Base-by-base conservation (phyloP, 2,888 invertebrate species). In the Eupelmus urozonus region DNA sequence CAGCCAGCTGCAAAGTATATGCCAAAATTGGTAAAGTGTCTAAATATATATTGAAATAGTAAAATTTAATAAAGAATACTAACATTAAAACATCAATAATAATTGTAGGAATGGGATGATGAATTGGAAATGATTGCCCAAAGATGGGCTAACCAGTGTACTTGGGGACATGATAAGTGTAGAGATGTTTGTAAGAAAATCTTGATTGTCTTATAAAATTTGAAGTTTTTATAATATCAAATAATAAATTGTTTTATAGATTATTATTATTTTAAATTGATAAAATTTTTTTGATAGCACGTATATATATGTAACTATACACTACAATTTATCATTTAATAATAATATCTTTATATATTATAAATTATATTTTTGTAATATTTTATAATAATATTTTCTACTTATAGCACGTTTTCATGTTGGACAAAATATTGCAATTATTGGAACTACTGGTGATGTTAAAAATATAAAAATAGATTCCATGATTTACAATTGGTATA, bases 61-160 rank as follows among this genome's bases (percentile, higher is more conserved):
- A 2, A 25, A 55, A 25, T 55, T 55, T 25, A 25, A 55, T 55
- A 25, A 13, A 13, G 1, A 25, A 55, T 2, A 55, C 25, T 25
- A 23, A n/a, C n/a, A n/a, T 63, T 18, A 2, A 42, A 42, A 42
- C 2, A 63, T 42, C 20, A 20, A 53, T 63, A n/a, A n/a, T n/a
- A n/a, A n/a, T 29, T 51, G 42, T 71, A 86, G 85, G 1, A 1
- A 67, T 88, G 88, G 88, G 84, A 86, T 73, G 11, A 86, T 2
- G 90, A 91, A 81, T 80, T 91, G 49, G 90, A 88, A 0, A 13
- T 34, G 0, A 83, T 90, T 49, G 91, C 91, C 1, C 88, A 90
- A 80, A 84, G 88, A 66, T 91, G 91, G 91, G 90, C 90, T 7
- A 85, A 87, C 60, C 91, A 91, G 76, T 91, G 91, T 80, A 76